phyloP scores from a whole-genome alignment of 2,113 vertebrate species.

The Lepus americanus region DNA sequence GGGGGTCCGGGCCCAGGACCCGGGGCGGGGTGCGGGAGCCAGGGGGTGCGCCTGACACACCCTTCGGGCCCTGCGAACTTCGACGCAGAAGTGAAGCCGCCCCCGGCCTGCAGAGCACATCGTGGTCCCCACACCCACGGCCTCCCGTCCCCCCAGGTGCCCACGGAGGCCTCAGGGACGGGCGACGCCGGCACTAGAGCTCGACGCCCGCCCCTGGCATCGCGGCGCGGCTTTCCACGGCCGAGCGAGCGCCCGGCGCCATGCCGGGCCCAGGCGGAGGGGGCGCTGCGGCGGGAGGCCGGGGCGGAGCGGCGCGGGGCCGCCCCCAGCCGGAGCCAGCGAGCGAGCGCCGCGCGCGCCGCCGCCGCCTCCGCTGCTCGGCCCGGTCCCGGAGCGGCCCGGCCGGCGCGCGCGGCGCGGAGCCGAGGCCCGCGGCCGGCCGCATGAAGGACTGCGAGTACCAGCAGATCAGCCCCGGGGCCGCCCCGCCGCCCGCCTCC shows the following conservation, averaged over 20 bases:
- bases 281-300: slow-evolving; percentile 77
- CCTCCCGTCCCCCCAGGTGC: too few relatives aligned
- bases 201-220: background rate
- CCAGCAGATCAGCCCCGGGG: slow-evolving; percentile 92
- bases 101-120: slow-evolving; percentile 29
- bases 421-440: slow-evolving; percentile 77
- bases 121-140: background rate
- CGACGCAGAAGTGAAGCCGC: background rate
- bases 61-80: background rate
- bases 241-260: background rate
- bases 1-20: background rate
- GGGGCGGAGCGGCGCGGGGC: slow-evolving; percentile 28
- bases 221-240: background rate
- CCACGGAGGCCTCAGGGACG: background rate
- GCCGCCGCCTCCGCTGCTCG: slow-evolving; percentile 38
- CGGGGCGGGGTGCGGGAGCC: background rate
- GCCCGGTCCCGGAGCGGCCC: slow-evolving; percentile 66
- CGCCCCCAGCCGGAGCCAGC: slow-evolving; percentile 35
- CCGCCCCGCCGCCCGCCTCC: slow-evolving; percentile 78
- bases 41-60: background rate
- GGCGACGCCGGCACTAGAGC: background rate
- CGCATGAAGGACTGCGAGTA: slow-evolving; percentile 93
- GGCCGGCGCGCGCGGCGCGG: slow-evolving; percentile 60
- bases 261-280: slow-evolving; percentile 57
- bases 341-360: slow-evolving; percentile 30